Conservation (phyloP, 2,888 invertebrate genomes). For the Vanessa cardui region DNA sequence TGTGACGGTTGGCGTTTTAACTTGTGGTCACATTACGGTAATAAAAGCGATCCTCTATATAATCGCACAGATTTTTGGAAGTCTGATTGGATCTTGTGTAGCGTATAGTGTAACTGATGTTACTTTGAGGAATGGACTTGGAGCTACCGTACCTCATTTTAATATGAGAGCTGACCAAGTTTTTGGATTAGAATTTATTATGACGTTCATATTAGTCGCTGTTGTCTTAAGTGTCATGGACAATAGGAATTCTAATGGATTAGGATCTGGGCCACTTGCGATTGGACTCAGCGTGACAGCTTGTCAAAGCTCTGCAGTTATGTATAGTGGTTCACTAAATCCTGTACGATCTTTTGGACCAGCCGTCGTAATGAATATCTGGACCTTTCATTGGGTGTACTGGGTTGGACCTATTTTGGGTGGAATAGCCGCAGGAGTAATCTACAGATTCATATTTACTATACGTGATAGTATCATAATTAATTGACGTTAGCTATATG, state of each 20-base stretch:
- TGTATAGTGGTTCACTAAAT: constrained; percentile 38
- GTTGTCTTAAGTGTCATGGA: constrained; percentile 35
- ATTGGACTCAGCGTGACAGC: constrained; percentile 39
- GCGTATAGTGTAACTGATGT: constrained; percentile 31
- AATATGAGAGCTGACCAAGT: constrained; percentile 28
- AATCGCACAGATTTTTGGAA: constrained; percentile 33
- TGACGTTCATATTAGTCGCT: constrained; percentile 38
- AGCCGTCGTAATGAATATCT: constrained; percentile 40
- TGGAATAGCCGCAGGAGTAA: constrained; percentile 34
- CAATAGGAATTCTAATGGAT: constrained; percentile 18
- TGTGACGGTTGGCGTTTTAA: constrained; percentile 34
- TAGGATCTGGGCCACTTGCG: constrained; percentile 32
- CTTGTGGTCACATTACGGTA: constrained; percentile 32
- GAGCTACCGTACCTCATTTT: constrained; percentile 31
- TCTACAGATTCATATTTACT: constrained; percentile 28
- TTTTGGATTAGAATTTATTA: constrained; percentile 38
- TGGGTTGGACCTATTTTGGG: constrained; percentile 39
- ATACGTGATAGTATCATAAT: background rate
- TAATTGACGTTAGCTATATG: background rate
- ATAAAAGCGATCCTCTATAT: constrained; percentile 34
- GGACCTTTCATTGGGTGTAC: constrained; percentile 39
- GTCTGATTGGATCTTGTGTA: constrained; percentile 27
- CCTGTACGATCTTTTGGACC: constrained; percentile 40
- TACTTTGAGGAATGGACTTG: constrained; percentile 25
- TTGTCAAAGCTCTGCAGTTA: constrained; percentile 34